phyloP scores from a whole-genome alignment of 2,113 vertebrate species.

The Eclectus roratus region DNA sequence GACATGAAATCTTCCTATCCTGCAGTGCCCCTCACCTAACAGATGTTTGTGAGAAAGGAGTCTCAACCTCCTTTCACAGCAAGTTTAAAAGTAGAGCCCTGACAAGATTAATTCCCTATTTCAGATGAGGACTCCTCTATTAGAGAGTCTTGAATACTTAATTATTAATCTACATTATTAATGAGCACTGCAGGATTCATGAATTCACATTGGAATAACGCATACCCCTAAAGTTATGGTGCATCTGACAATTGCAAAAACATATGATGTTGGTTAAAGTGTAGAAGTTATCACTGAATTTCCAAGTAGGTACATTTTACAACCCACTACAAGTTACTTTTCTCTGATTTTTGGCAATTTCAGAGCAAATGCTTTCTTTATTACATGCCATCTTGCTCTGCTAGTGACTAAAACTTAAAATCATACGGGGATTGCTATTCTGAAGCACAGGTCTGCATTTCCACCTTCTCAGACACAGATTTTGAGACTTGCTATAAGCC shows the following conservation, averaged over 20 bases:
- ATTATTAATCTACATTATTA: conserved; percentile 35
- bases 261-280: background rate
- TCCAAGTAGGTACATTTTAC: background rate
- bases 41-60: background rate
- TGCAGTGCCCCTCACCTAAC: background rate
- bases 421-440: background rate
- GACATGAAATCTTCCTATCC: background rate
- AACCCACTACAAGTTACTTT: background rate
- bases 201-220: background rate
- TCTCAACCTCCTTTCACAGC: background rate
- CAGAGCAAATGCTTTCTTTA: background rate
- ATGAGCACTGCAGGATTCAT: background rate
- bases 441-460: background rate
- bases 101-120: conserved; percentile 26
- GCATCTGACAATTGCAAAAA: background rate
- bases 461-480: background rate
- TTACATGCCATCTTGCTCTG: background rate
- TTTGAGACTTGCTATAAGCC: background rate
- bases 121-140: background rate
- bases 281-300: background rate
- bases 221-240: background rate
- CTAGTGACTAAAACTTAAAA: background rate
- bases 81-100: background rate
- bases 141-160: conserved; percentile 20
- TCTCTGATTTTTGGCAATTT: background rate